phyloP scores from a whole-genome alignment of 2,797 vertebrate genomes.

The Chanos chanos region DNA sequence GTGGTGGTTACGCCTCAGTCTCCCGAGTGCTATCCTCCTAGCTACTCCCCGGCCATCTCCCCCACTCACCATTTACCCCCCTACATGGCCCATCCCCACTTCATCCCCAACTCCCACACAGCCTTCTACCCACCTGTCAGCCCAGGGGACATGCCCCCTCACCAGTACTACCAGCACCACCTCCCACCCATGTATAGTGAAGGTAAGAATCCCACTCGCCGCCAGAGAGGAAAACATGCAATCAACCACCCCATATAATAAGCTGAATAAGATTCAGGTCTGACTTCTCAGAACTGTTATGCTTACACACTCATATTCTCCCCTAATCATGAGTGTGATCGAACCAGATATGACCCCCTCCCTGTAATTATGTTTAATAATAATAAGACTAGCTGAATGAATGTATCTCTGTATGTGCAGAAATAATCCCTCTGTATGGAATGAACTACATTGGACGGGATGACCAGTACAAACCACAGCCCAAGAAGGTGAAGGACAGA shows the following conservation, averaged over 20 bases:
- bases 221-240: too few relatives aligned
- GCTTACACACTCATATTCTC: too few relatives aligned
- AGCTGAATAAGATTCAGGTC: too few relatives aligned
- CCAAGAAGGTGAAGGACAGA: conserved; percentile 92
- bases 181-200: conserved; percentile 91
- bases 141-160: conserved; percentile 87
- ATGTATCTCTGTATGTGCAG: conserved; percentile 55
- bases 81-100: conserved; percentile 89
- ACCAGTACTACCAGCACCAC: conserved; percentile 93
- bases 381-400: too few relatives aligned
- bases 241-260: too few relatives aligned
- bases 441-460: conserved; percentile 93
- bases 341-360: too few relatives aligned
- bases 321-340: too few relatives aligned
- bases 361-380: too few relatives aligned
- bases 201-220: conserved; percentile 71
- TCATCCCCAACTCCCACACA: conserved; percentile 90
- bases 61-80: conserved; percentile 91
- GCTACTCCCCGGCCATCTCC: conserved; percentile 92
- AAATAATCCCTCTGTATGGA: conserved; percentile 93
- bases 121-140: conserved; percentile 93
- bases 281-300: too few relatives aligned
- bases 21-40: conserved; percentile 92
- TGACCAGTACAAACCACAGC: conserved; percentile 92
- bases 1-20: conserved; percentile 97